Evolutionary conservation across 2,113 vertebrate genomes (phyloP).

Genomic region (Rhagologus leucostigma): DNA sequence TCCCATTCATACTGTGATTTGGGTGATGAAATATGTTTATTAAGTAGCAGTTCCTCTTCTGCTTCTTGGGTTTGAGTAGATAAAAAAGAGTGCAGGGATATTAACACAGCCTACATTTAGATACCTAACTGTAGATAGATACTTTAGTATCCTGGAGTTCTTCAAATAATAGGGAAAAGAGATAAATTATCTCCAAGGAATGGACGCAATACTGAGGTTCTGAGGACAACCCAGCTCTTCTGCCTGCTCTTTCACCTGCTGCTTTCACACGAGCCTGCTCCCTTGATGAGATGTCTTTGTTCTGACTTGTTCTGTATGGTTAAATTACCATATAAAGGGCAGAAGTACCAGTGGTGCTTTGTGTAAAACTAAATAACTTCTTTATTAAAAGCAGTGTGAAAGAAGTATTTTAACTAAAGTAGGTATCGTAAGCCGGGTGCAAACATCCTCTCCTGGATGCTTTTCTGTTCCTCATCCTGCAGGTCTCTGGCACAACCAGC

Average conservation of each 20-base stretch:
- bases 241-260: not conserved
- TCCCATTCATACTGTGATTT: not conserved
- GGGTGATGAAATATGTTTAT: not conserved
- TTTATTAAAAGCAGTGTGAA: not conserved
- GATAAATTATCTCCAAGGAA: not conserved
- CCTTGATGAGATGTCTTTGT: not conserved
- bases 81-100: not conserved
- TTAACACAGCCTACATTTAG: not conserved
- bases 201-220: not conserved
- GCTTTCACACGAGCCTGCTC: fast-evolving
- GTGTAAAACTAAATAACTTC: not conserved
- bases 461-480: not conserved
- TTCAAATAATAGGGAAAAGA: not conserved
- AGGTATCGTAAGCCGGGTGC: not conserved
- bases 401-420: not conserved
- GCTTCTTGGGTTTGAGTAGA: not conserved
- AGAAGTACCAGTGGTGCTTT: not conserved
- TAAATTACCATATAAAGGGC: not conserved
- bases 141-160: not conserved
- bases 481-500: not conserved
- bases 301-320: not conserved
- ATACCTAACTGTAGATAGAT: not conserved
- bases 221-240: not conserved
- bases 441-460: not conserved
- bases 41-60: not conserved